phyloP scores from a whole-genome alignment of 1,140 invertebrate species.

The Micrasema longulum region DNA sequence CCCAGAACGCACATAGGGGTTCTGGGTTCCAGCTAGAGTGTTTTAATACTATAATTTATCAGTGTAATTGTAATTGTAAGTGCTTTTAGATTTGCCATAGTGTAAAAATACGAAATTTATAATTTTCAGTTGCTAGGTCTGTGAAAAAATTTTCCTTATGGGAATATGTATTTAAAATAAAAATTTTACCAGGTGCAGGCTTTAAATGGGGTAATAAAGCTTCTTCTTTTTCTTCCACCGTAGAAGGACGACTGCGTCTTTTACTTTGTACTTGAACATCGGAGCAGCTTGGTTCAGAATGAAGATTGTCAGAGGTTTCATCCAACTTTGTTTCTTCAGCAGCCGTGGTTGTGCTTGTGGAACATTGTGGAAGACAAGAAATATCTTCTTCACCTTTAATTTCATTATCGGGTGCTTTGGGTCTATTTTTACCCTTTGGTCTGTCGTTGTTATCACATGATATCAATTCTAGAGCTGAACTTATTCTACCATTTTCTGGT shows the following conservation, averaged over 20 bases:
- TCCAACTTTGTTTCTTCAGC: constrained; percentile 1
- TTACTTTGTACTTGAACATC: constrained; percentile 35
- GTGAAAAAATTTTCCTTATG: too few relatives aligned
- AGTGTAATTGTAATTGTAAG: too few relatives aligned
- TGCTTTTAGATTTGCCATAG: too few relatives aligned
- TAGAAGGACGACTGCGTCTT: constrained; percentile 61
- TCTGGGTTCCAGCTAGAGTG: too few relatives aligned
- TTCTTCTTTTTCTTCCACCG: constrained; percentile 75
- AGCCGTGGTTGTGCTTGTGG: neutral
- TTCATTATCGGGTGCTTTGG: constrained; percentile 34
- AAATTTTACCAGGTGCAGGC: constrained; percentile 69
- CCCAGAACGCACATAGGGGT: too few relatives aligned
- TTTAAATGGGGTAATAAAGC: constrained; percentile 86
- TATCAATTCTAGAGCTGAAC: constrained; percentile 79
- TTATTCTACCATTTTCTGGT: constrained; percentile 73
- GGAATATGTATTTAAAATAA: neutral
- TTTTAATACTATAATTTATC: too few relatives aligned
- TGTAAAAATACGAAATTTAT: too few relatives aligned
- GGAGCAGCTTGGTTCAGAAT: constrained; percentile 7
- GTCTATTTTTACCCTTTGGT: constrained; percentile 65
- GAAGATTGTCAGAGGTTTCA: neutral
- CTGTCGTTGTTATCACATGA: constrained; percentile 73
- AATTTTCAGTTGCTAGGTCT: too few relatives aligned
- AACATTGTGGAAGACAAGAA: neutral
- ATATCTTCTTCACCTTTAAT: neutral